Base-by-base conservation (phyloP, 2,113 vertebrate species). In the Phodopus roborovskii region DNA sequence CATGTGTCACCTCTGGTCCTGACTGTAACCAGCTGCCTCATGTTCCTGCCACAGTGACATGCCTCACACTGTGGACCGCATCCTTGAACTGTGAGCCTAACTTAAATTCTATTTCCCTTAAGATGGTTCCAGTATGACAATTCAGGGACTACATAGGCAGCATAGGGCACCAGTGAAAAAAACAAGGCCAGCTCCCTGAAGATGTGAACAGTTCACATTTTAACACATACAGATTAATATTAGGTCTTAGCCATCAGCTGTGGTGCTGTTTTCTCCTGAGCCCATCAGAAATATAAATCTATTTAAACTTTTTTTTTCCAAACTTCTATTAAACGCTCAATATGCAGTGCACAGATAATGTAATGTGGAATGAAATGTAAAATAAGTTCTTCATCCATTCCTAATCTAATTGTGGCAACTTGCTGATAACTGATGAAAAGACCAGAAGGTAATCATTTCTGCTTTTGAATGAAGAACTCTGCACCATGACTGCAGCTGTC, bases 401-500 rank as follows among this genome's bases (percentile, higher is more conserved):
- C 93, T 97, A 97, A 97, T 91, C 94, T 96, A 96, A 95, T 95
- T 91, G 85, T 84, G 95, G 75, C 48, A 95, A 95, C 92, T 95
- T 97, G 88, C 95, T 97, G 97, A 95, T 94, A 97, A 96, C 86
- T 98, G 98, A 98, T 97, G 94, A 97, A 97, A 98, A 94, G 84
- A 96, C 96, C 84, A 97, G 96, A 96, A 97, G 70, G 88, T 78
- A 97, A 96, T 97, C 94, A 85, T 89, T 91, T 94, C 94, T 66
- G 95, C 85, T 96, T 98, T 96, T 39, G 82, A 96, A 94, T 89
- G 88, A 94, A 97, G 90, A 96, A 84, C 87, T 96, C 95, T 96
- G 91, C 96, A 97, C 91, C 87, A 83, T 7, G 5, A 85, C 88
- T 94, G 96, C 92, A 92, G 91, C 96, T 95, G 75, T 94, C 77